These are phyloP conservation scores for Augochlorella aurata DNA, from an alignment of 2,888 invertebrate genomes.

Conservation along the genomic window DNA sequence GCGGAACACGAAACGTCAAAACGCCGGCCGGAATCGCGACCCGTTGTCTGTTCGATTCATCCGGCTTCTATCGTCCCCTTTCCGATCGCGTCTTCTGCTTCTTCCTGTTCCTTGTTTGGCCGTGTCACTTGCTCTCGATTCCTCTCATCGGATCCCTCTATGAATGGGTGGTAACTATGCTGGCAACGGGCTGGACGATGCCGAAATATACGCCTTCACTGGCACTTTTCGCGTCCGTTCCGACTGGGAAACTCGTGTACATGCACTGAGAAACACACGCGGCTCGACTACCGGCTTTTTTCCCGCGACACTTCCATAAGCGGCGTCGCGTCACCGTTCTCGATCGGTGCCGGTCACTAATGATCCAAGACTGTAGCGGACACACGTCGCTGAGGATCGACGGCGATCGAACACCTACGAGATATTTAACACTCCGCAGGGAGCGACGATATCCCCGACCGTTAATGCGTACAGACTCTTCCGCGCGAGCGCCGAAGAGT, in stretches of 20 bases:
- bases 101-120: conserved; percentile 8
- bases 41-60: conserved; percentile 44
- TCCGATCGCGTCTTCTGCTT: background rate
- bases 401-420: conserved; percentile 54
- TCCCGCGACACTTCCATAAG: conserved; percentile 39
- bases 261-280: conserved; percentile 58
- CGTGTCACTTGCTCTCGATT: background rate
- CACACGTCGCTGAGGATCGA: conserved; percentile 30
- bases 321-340: conserved; percentile 34
- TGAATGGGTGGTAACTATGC: background rate
- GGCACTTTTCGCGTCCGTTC: conserved; percentile 19
- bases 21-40: conserved; percentile 57
- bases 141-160: conserved; percentile 7
- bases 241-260: conserved; percentile 39
- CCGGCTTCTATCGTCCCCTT: conserved; percentile 24
- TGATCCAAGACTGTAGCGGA: conserved; percentile 5
- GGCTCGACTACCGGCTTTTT: conserved; percentile 59
- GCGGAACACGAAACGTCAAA: conserved; percentile 66
- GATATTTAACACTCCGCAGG: conserved; percentile 61
- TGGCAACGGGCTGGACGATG: background rate
- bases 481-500: conserved; percentile 81
- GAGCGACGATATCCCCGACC: conserved; percentile 61
- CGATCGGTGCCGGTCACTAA: conserved; percentile 23
- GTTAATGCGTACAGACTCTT: conserved; percentile 73
- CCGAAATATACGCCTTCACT: background rate